Conservation (phyloP, 2,888 invertebrate genomes). For the Ganaspis brasiliensis region DNA sequence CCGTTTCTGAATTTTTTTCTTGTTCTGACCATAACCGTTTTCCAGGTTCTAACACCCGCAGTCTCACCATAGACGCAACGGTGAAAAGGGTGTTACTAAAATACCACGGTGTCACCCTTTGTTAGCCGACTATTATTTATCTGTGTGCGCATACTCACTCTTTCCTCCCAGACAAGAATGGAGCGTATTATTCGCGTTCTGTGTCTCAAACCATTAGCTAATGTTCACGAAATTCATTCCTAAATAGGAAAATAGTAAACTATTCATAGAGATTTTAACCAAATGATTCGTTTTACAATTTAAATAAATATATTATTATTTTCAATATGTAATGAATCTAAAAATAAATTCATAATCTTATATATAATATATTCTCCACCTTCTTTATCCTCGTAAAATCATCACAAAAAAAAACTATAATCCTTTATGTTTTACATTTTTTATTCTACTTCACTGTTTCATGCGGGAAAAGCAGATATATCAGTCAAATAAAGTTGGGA, state of each 20-base stretch:
- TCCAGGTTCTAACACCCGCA: background rate
- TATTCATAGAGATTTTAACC: no score
- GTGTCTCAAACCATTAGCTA: constrained; percentile 15
- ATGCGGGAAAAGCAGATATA: no score
- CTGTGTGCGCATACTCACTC: constrained; percentile 33
- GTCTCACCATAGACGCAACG: background rate
- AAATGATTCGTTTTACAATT: no score
- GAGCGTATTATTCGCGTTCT: constrained; percentile 20
- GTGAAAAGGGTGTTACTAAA: constrained; percentile 30
- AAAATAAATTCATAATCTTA: no score
- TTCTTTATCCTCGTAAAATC: no score
- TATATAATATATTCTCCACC: no score
- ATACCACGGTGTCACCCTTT: constrained; percentile 32
- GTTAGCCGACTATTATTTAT: constrained; percentile 38
- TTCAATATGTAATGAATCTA: no score
- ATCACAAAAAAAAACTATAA: no score
- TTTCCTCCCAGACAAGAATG: constrained; percentile 31
- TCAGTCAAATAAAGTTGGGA: background rate
- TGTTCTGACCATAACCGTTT: constrained; percentile 11
- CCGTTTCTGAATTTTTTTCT: background rate
- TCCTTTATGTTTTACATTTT: no score
- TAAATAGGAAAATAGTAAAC: no score
- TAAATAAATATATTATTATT: no score
- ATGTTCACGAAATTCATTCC: background rate
- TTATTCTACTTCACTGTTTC: no score